Evolutionary conservation across 2,888 invertebrate species (phyloP).

Genomic region (Zhengitettix transpicula): DNA sequence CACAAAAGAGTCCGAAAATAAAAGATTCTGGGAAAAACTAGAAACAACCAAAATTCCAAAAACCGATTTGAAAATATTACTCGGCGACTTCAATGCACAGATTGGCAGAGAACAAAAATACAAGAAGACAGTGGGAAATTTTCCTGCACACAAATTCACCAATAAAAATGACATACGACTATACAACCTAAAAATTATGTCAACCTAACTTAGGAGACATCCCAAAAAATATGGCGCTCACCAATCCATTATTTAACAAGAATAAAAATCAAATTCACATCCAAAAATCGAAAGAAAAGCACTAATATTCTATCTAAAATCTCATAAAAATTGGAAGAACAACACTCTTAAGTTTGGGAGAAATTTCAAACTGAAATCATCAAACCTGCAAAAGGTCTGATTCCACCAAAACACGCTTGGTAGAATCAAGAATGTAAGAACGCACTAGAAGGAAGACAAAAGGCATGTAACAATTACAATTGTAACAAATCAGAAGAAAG

Average conservation of each 20-base stretch:
- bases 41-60: conserved; percentile 2
- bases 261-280: not conserved
- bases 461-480: not conserved
- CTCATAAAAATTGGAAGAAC: not conserved
- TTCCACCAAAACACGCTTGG: not conserved
- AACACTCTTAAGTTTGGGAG: not conserved
- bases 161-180: conserved; percentile 3
- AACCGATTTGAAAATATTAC: conserved; percentile 3
- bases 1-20: conserved; percentile 2
- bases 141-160: conserved; percentile 1
- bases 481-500: not conserved
- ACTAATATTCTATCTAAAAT: not conserved
- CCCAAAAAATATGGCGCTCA: not conserved
- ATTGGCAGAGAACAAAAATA: conserved; percentile 1
- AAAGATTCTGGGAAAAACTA: not conserved
- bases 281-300: not conserved
- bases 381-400: not conserved
- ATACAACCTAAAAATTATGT: conserved; percentile 2
- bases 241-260: not conserved
- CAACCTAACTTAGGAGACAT: not conserved
- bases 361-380: not conserved
- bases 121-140: not conserved
- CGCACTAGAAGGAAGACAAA: not conserved
- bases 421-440: not conserved
- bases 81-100: conserved; percentile 4